phyloP scores from a whole-genome alignment of 2,113 vertebrate species.

The Campylomormyrus tamandua region DNA sequence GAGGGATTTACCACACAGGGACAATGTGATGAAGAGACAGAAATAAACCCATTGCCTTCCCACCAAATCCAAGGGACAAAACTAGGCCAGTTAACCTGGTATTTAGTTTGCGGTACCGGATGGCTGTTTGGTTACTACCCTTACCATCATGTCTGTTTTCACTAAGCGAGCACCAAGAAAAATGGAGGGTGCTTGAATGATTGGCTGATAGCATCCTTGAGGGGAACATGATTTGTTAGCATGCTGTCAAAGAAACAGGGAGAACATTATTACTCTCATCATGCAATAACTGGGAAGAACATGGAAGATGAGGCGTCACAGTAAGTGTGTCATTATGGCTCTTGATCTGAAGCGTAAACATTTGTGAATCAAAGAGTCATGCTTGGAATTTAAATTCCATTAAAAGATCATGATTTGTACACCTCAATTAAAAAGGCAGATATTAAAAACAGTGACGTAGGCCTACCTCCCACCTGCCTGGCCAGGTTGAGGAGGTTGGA shows the following conservation, averaged over 20 bases:
- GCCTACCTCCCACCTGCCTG: background rate
- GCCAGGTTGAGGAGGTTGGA: background rate
- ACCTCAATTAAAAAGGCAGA: background rate
- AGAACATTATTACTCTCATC: conserved; percentile 22
- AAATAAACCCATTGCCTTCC: background rate
- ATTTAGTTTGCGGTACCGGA: background rate
- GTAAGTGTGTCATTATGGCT: conserved; percentile 22
- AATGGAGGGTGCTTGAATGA: background rate
- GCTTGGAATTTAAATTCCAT: conserved; percentile 11
- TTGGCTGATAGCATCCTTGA: conserved; percentile 21
- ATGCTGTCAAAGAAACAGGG: conserved; percentile 30
- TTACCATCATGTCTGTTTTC: background rate
- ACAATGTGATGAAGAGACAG: background rate
- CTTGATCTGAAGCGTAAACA: conserved; percentile 26
- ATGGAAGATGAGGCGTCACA: conserved; percentile 17
- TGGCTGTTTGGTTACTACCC: background rate
- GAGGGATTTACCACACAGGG: background rate
- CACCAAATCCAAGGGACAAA: background rate
- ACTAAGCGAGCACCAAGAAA: background rate
- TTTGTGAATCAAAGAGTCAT: conserved; percentile 19
- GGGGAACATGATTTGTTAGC: conserved; percentile 26
- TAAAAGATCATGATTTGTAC: background rate
- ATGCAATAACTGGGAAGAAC: conserved; percentile 22
- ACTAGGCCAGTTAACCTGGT: background rate
- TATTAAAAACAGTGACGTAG: background rate